Evolutionary conservation across 2,888 invertebrate species (phyloP), one percentile per base, ranked within the genome.

Genomic region (Apodemia duryi): DNA sequence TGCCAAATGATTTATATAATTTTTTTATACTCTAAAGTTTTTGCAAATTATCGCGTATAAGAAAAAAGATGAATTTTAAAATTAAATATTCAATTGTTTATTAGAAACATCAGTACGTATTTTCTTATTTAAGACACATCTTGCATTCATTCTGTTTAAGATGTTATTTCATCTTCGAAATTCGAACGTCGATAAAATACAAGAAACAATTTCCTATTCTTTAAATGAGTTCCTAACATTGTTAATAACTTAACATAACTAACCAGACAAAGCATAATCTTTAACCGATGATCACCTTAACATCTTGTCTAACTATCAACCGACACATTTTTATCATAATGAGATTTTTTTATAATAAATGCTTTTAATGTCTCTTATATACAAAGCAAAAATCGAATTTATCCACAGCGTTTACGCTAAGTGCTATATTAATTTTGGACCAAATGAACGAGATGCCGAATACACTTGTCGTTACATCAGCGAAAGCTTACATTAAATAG

Each of bases 361-460:
- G 71, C 71, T 71, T 21, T 69, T 66, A 68, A 65, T 64, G 52
- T 65, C 51, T 70, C 68, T 70, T 75, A 73, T 74, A 71, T 75
- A 75, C 75, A 77, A 70, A 77, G 76, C 77, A 73, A 77, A 74
- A 75, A 73, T 67, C 29, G 60, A 32, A 32, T 57, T 57, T 57
- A 57, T n/a, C 32, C 32, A 60, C 57, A 60, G 57, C 57, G 57
- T 60, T 60, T 60, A 60, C 57, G 57, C 57, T 60, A 60, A 60
- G 57, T 60, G 57, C 35, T 60, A 60, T 6, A 13, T 35, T 60
- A 60, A 60, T 60, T 60, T 60, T 60, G 57, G 57, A 60, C 57
- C 57, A 60, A 60, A 60, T 60, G 57, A 60, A 60, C 32, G 57
- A 60, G 57, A 60, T 60, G 57, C 57, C 57, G 57, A 60, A 35